Evolutionary conservation across 2,113 vertebrate genomes (phyloP), one percentile per base, ranked within the genome.

Genomic region (Tyto alba): DNA sequence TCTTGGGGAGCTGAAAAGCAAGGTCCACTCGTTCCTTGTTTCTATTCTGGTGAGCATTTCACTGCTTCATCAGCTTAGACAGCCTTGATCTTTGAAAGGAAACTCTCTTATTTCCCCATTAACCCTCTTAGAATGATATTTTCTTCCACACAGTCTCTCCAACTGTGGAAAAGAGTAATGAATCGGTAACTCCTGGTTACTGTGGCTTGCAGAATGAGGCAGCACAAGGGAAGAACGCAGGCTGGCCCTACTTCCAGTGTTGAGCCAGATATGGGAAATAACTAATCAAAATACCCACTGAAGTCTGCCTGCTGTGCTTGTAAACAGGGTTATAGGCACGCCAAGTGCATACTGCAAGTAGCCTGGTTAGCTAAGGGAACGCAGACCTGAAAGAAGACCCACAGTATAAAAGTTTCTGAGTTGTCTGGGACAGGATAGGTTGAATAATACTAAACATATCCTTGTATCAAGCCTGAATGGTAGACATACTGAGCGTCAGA

Each of bases 191-290:
- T 90, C 27, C 21, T 15, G 36, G 40, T 2, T 68, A 55, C 74
- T 38, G 47, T 0, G 0, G 34, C 45, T 0, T 41, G 43, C 7
- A 30, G 53, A 62, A 84, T 0, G 2, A 53, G 36, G 6, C n/a
- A 52, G 64, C 4, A 3, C 12, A 19, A 90, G 62, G 30, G 15
- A 91, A 85, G 38, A 38, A 82, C 62, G 55, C n/a, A 74, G 47
- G 11, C 77, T 66, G 55, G 40, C 62, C 66, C 50, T 55, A 1
- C 56, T 59, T 81, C 74, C 81, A 78, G 64, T 15, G 43, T 69
- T 40, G 59, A 95, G 66, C 66, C 69, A 67, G 43, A 29, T 55
- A 47, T 26, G 27, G 81, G 78, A 67, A 90, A 75, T 27, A 88
- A 62, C 20, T 53, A 7, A 85, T 15, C 78, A 40, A 93, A 89